Evolutionary conservation across 1,140 invertebrate species (phyloP).

Genomic region (Zelostemma sp.): DNA sequence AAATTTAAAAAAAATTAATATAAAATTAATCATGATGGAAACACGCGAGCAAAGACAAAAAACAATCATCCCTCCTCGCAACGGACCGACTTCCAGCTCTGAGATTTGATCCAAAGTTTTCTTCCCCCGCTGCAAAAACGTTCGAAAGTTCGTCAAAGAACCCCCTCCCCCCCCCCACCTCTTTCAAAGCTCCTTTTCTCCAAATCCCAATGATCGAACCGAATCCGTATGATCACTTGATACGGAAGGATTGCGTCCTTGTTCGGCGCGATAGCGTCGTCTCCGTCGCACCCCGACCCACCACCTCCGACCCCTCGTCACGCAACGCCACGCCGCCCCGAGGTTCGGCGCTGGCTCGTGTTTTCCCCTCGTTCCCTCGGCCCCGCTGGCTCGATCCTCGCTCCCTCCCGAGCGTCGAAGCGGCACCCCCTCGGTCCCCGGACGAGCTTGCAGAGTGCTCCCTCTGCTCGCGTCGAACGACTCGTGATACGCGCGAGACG

Average conservation of each 20-base stretch:
- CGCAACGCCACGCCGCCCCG: conserved; percentile 11
- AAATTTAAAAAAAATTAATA: no score
- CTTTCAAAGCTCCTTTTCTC: conserved; percentile 9
- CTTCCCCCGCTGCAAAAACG: neutral
- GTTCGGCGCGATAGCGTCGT: conserved; percentile 7
- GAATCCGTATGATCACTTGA: conserved; percentile 42
- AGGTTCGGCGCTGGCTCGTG: conserved; percentile 9
- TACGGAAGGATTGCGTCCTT: conserved; percentile 23
- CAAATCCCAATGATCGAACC: conserved; percentile 41
- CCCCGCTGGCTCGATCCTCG: conserved; percentile 19
- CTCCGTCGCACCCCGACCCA: neutral
- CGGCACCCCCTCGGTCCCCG: conserved; percentile 51
- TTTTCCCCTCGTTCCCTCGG: conserved; percentile 13
- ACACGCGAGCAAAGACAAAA: neutral
- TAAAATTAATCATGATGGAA: neutral
- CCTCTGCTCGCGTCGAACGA: conserved; percentile 41
- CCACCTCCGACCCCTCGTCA: neutral
- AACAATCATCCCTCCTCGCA: conserved; percentile 2
- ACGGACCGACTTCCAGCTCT: no score
- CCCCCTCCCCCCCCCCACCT: no score
- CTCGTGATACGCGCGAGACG: conserved; percentile 20
- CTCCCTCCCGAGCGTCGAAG: conserved; percentile 15
- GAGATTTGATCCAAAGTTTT: neutral
- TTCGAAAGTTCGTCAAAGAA: neutral
- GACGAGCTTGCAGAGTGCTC: conserved; percentile 55